A percentile compares a stretch with the other conserved stretches of the same genome.
These are phyloP conservation scores for Auanema sp. DNA, from an alignment of 2,888 invertebrate genomes.

Conservation along the genomic window DNA sequence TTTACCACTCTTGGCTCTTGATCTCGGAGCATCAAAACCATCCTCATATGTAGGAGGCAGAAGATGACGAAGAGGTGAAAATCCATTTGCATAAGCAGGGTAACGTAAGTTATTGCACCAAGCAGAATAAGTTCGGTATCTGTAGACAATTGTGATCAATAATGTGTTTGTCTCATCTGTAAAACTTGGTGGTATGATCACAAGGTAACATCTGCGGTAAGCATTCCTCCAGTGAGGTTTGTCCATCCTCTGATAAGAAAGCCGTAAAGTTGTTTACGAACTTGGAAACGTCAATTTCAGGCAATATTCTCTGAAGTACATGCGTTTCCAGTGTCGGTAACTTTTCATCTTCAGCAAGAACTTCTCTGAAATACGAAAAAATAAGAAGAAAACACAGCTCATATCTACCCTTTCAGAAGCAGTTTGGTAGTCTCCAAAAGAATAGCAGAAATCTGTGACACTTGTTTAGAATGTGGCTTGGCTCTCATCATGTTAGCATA, in stretches of 20 bases:
- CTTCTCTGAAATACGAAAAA: constrained; percentile 41
- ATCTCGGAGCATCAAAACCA: constrained; percentile 68
- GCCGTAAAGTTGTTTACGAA: constrained; percentile 62
- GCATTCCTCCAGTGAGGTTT: constrained; percentile 45
- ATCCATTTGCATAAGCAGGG: constrained; percentile 60
- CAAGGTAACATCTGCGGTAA: constrained; percentile 62
- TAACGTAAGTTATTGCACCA: constrained; percentile 78
- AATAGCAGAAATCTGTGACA: constrained; percentile 55
- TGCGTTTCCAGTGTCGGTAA: constrained; percentile 55
- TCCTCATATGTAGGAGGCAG: constrained; percentile 78
- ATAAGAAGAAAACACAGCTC: background rate
- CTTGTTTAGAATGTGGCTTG: constrained; percentile 52
- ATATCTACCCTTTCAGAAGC: constrained; percentile 51
- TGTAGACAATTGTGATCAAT: constrained; percentile 4
- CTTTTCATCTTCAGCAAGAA: constrained; percentile 50
- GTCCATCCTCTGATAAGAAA: constrained; percentile 56
- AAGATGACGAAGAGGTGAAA: constrained; percentile 56
- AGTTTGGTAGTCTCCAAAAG: constrained; percentile 61
- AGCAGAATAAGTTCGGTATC: constrained; percentile 82
- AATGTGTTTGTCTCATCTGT: background rate
- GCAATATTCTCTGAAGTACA: constrained; percentile 54
- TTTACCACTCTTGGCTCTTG: constrained; percentile 46
- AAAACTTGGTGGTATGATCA: constrained; percentile 61
- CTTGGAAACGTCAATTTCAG: constrained; percentile 48
- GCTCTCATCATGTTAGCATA: constrained; percentile 56